Percentiles rank a stretch among this genome's conserved stretches.
phyloP scores from a whole-genome alignment of 2,113 vertebrate species.

The Haemorhous mexicanus region DNA sequence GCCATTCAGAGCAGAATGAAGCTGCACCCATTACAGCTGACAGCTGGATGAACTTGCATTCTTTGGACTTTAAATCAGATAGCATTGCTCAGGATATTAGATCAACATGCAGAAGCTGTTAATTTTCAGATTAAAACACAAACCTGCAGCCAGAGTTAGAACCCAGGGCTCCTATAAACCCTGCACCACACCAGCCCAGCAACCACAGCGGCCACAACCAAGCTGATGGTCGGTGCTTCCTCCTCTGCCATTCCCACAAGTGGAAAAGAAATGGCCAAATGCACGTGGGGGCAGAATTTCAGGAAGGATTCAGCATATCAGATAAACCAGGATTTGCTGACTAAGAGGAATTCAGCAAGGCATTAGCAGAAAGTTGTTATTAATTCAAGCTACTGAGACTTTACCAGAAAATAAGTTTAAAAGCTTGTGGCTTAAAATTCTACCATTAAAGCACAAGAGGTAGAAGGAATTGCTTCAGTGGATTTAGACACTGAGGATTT shows the following conservation, averaged over 20 bases:
- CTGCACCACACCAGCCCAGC: background rate
- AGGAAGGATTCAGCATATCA: background rate
- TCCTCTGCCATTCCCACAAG: background rate
- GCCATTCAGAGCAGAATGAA: fast-evolving
- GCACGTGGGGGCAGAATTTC: background rate
- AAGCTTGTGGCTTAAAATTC: slow-evolving; percentile 18
- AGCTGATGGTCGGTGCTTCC: background rate
- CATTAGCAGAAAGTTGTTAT: background rate
- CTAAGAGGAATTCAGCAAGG: background rate
- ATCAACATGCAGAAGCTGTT: background rate
- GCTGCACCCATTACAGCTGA: fast-evolving
- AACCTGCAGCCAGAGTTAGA: background rate
- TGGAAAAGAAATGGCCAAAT: background rate
- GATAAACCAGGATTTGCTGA: slow-evolving; percentile 18
- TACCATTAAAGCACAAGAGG: background rate
- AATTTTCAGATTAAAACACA: background rate
- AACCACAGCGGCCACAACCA: background rate
- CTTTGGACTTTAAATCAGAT: background rate
- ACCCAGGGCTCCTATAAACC: background rate
- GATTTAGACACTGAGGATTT: background rate
- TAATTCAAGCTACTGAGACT: slow-evolving; percentile 19
- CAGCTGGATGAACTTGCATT: background rate
- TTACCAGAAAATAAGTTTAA: slow-evolving; percentile 39
- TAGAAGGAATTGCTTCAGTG: background rate
- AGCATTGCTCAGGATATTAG: background rate